Conservation (phyloP, 2,113 vertebrate species). For the Charina bottae region DNA sequence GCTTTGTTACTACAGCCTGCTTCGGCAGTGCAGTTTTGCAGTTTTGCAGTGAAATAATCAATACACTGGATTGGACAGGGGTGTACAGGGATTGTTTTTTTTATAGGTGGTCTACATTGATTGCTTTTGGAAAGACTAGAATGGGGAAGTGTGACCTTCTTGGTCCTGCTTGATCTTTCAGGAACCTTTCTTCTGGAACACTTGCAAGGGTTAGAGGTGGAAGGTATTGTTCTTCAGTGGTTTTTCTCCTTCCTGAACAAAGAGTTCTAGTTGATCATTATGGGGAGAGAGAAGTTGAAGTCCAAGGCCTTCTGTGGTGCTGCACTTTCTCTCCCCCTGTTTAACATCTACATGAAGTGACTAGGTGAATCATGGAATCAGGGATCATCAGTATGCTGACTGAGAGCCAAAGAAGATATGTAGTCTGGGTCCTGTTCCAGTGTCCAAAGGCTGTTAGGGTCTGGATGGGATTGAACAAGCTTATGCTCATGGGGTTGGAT, state of each 20-base stretch:
- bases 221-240: background rate
- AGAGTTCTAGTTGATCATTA: background rate
- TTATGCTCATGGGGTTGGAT: background rate
- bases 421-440: background rate
- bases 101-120: background rate
- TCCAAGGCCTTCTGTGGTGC: background rate
- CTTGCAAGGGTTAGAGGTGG: background rate
- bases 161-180: background rate
- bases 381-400: background rate
- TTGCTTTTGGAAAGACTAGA: background rate
- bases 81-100: background rate
- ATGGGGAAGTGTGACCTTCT: background rate
- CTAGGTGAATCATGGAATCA: background rate
- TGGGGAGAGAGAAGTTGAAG: background rate
- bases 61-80: background rate
- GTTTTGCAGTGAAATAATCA: background rate
- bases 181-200: background rate
- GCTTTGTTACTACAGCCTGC: background rate
- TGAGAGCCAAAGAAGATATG: background rate
- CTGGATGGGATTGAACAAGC: background rate
- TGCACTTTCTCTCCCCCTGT: background rate
- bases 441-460: background rate
- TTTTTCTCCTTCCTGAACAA: background rate
- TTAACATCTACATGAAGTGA: too few species aligned
- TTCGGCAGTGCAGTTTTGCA: background rate